Conservation (phyloP, 2,113 vertebrate species). For the Bubo scandiacus region DNA sequence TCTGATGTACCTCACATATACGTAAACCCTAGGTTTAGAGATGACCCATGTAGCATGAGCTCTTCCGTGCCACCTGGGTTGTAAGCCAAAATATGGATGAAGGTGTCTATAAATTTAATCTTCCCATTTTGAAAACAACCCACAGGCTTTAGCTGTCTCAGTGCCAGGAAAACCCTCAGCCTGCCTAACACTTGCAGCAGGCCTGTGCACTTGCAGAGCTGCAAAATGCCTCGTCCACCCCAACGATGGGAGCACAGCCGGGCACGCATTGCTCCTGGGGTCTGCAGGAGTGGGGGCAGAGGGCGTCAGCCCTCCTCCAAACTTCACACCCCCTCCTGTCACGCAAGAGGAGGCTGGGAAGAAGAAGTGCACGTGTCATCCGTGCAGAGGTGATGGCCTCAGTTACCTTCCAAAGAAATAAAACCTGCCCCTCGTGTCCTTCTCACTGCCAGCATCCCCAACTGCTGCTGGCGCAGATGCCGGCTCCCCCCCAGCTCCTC, state of each 20-base stretch:
- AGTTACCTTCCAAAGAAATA: neutral
- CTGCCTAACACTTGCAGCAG: neutral
- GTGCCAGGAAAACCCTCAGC: neutral
- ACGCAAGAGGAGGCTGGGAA: neutral
- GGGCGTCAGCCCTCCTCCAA: neutral
- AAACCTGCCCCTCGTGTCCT: neutral
- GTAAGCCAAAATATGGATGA: neutral
- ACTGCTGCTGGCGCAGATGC: neutral
- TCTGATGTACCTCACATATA: fast-evolving
- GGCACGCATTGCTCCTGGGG: neutral
- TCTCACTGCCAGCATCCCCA: neutral
- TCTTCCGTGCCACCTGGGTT: fast-evolving
- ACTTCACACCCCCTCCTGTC: neutral
- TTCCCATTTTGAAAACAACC: neutral
- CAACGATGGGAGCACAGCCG: fast-evolving
- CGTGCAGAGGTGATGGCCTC: neutral
- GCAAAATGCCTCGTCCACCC: fast-evolving
- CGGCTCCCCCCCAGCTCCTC: neutral
- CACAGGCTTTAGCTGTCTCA: neutral
- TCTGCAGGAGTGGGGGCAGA: neutral
- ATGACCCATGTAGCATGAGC: fast-evolving
- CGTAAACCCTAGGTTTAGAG: neutral
- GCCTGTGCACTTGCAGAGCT: neutral
- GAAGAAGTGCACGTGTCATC: fast-evolving
- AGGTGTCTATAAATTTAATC: neutral